phyloP scores from a whole-genome alignment of 2,113 vertebrate genomes.

The Oreochromis aureus region DNA sequence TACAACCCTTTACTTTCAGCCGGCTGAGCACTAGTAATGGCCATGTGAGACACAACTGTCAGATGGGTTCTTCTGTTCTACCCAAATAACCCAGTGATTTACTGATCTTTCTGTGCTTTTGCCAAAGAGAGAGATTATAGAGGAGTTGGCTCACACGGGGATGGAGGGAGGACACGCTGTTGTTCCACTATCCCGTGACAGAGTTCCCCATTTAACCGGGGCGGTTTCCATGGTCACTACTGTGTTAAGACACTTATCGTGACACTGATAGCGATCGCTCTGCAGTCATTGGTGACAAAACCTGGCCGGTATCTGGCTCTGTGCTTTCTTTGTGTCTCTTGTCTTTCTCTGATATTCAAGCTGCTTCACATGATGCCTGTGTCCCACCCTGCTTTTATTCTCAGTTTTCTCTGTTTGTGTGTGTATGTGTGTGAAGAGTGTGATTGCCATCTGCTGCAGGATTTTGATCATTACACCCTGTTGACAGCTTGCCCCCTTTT shows the following conservation, averaged over 20 bases:
- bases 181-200: constrained; percentile 13
- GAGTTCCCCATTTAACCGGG: constrained; percentile 63
- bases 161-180: constrained; percentile 16
- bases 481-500: not conserved
- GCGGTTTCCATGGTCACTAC: constrained; percentile 74
- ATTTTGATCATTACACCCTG: not conserved
- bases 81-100: constrained; percentile 43
- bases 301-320: not conserved
- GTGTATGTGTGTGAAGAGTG: not conserved
- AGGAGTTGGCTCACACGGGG: not conserved
- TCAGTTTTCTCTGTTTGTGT: not conserved
- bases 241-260: constrained; percentile 56
- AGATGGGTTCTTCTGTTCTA: constrained; percentile 5
- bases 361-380: not conserved
- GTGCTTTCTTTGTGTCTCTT: not conserved
- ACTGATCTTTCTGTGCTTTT: not conserved
- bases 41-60: constrained; percentile 22
- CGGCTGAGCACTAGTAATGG: constrained; percentile 1
- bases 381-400: not conserved
- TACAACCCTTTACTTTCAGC: constrained; percentile 24
- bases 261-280: constrained; percentile 39
- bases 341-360: not conserved
- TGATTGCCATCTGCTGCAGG: constrained; percentile 55
- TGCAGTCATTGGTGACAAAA: constrained; percentile 34
- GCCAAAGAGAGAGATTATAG: not conserved